phyloP scores from a whole-genome alignment of 2,113 vertebrate species.

The Asarcornis scutulata region DNA sequence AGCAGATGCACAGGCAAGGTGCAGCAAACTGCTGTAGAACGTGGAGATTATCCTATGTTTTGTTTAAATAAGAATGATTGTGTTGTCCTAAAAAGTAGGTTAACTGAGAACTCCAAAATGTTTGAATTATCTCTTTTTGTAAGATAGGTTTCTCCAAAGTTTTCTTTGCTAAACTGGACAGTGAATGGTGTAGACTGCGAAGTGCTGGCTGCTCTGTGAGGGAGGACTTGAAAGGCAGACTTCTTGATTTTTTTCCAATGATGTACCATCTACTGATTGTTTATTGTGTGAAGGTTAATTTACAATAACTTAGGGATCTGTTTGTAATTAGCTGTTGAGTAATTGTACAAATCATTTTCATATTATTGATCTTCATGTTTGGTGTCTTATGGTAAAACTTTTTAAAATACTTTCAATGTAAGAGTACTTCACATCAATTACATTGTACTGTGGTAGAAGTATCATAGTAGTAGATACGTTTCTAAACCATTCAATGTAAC shows the following conservation, averaged over 20 bases:
- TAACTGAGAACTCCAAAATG: background rate
- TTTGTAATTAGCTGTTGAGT: background rate
- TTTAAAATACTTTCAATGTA: background rate
- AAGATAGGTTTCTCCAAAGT: background rate
- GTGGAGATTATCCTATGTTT: background rate
- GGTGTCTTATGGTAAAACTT: background rate
- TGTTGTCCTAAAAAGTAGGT: background rate
- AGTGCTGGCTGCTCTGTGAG: background rate
- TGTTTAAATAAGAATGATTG: background rate
- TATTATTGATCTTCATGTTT: background rate
- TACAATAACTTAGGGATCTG: background rate
- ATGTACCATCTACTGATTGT: background rate
- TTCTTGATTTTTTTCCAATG: slow-evolving; percentile 7
- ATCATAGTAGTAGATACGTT: background rate
- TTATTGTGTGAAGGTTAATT: background rate
- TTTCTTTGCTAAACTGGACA: background rate
- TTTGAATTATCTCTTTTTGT: background rate
- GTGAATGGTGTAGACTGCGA: background rate
- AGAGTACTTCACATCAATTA: background rate
- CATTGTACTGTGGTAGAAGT: background rate
- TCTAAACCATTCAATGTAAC: background rate
- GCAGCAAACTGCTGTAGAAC: background rate
- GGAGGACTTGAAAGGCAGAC: background rate
- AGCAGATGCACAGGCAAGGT: background rate
- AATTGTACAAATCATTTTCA: background rate